Evolutionary conservation across 2,797 vertebrate genomes (phyloP), one percentile per base, ranked within the genome.

Genomic region (Aulostomus chinensis): DNA sequence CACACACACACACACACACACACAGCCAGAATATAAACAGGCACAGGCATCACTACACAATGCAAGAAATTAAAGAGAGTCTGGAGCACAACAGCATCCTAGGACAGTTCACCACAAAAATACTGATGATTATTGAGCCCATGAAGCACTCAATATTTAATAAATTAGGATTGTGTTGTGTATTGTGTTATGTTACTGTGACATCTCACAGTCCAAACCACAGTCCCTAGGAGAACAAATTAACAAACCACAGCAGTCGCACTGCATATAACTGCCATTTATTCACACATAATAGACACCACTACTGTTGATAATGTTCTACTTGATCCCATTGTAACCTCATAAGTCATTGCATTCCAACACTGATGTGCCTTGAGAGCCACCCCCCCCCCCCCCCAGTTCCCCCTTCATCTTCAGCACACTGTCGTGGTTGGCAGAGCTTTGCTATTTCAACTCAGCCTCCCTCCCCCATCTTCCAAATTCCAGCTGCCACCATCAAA

Each of bases 401-500:
- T 50, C 67, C 60, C 58, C 29, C 67, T 68, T 76, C 70, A 68
- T 76, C 68, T 61, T 70, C 31, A 53, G 48, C 73, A 73, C 35
- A 30, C 68, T 77, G 65, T 61, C 51, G 24, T 47, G 55, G 67
- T 78, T 79, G 67, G 72, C 61, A 81, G 58, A 76, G 61, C 61
- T 78, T 76, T 82, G 80, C 78, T 82, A 60, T 73, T 81, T 80
- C 58, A 65, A 54, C 66, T 58, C 2, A 9, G 41, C 63, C 49
- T 53, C 76, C 58, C 71, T 59, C 67, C 36, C 76, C 68, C 67
- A 22, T 33, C 47, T 71, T 66, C 56, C 68, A 77, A 79, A 83
- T 86, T 88, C 83, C 84, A 83, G 73, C 73, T 78, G 76, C 63
- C 62, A 70, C 57, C 72, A 78, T 76, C 73, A 86, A 79, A 86